These are phyloP conservation scores for Ypsolopha sequella DNA, from an alignment of 2,888 invertebrate genomes.

Conservation along the genomic window DNA sequence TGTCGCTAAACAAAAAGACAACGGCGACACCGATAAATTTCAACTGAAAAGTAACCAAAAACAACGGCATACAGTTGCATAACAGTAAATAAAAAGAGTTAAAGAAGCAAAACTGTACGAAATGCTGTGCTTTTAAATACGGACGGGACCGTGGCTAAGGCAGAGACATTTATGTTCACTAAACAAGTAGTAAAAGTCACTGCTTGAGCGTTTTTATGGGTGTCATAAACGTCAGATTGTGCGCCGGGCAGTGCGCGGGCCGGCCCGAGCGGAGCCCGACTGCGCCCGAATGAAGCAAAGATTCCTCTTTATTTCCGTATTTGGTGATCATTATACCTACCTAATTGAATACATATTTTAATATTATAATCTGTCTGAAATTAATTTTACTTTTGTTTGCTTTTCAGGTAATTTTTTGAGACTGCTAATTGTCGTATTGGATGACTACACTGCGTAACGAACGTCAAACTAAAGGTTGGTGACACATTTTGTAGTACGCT, in stretches of 20 bases:
- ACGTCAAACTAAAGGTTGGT: too few relatives aligned
- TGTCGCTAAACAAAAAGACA: conserved; percentile 63
- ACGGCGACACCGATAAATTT: conserved; percentile 56
- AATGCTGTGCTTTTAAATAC: conserved; percentile 70
- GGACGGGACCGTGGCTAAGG: conserved; percentile 65
- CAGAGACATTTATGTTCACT: conserved; percentile 73
- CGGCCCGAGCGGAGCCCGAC: conserved; percentile 21
- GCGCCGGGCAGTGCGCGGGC: conserved; percentile 52
- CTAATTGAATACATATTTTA: too few relatives aligned
- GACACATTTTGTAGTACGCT: too few relatives aligned
- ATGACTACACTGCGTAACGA: too few relatives aligned
- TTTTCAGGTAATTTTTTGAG: too few relatives aligned
- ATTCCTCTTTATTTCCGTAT: conserved; percentile 1
- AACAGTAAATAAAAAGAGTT: conserved; percentile 57
- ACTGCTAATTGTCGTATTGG: too few relatives aligned
- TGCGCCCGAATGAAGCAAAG: background rate
- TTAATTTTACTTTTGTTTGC: too few relatives aligned
- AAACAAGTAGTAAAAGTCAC: conserved; percentile 74
- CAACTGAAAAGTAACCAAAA: conserved; percentile 64
- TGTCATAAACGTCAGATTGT: conserved; percentile 72
- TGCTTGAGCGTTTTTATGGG: conserved; percentile 72
- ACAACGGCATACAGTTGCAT: conserved; percentile 61
- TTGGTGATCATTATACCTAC: background rate
- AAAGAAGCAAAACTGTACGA: conserved; percentile 63
- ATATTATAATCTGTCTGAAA: too few relatives aligned